Evolutionary conservation across 2,113 vertebrate genomes (phyloP), one percentile per base, ranked within the genome.

Genomic region (Equus przewalskii): DNA sequence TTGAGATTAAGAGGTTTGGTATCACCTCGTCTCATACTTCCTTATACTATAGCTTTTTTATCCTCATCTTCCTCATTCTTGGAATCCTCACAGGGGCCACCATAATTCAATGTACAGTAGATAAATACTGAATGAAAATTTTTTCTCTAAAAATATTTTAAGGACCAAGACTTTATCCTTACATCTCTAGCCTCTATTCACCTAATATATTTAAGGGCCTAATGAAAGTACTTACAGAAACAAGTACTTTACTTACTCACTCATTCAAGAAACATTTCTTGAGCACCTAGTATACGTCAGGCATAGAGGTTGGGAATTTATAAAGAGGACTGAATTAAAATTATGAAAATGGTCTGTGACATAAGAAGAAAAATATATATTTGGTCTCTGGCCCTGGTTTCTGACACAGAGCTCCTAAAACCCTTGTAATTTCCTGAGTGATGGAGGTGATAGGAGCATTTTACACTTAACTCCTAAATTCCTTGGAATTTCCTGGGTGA

Each of bases 201-300:
- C 11, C 28, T 44, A 67, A 78, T 15, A 70, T 5, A 46, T 36
- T 89, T 76, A 94, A 78, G 58, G 9, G 7, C 13, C 56, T 56
- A 83, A 60, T 70, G 12, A 94, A 96, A 82, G 14, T 80, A 65
- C 73, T 65, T 58, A 70, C 14, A 60, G 33, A 80, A 44, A 67
- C 1, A 96, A 73, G 24, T 73, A 93, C 56, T 83, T 96, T 41
- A 87, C 12, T 85, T 65, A 93, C 80, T 90, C 65, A 87, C 22
- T 96, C 22, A 94, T 72, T 73, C 33, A 90, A 41, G 69, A 96
- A 90, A 65, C 36, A 97, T 75, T 89, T 94, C 62, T 46, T 93
- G 67, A 97, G 56, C 4, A 91, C 67, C 60, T 84, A 62, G 22
- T 75, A 49, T 41, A 90, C 44, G n/a, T 36, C 44, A 94, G 85